Conservation (phyloP, 2,888 invertebrate species). For the Lithophane semibrunnea region DNA sequence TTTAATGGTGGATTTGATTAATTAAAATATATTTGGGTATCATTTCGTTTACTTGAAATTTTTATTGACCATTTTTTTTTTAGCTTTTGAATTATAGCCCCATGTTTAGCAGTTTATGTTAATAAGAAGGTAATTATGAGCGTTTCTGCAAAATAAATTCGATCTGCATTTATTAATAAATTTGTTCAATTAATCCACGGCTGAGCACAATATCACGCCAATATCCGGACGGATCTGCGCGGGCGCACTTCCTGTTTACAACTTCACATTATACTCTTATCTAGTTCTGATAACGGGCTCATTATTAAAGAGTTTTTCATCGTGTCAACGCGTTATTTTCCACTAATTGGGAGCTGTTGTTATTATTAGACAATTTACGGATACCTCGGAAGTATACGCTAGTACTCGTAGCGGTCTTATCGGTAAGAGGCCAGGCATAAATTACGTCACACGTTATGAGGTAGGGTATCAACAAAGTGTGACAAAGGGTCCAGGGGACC, state of each 20-base stretch:
- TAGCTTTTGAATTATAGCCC: neutral
- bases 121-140: neutral
- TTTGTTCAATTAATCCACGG: slow-evolving; percentile 7
- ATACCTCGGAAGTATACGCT: neutral
- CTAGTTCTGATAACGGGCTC: slow-evolving; percentile 40
- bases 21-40: neutral
- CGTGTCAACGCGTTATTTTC: slow-evolving; percentile 41
- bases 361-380: neutral
- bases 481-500: neutral
- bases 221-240: slow-evolving; percentile 58
- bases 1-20: slow-evolving; percentile 18
- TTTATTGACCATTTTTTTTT: neutral
- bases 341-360: slow-evolving; percentile 17
- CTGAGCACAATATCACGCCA: slow-evolving; percentile 37
- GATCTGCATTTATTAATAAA: slow-evolving; percentile 18
- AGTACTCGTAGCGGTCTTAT: neutral
- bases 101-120: no score
- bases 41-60: neutral
- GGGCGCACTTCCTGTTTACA: slow-evolving; percentile 62
- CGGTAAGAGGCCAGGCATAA: no score
- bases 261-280: slow-evolving; percentile 46
- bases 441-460: neutral
- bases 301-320: slow-evolving; percentile 36
- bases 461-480: neutral
- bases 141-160: neutral